A percentile compares a stretch with the other conserved stretches of the same genome.
These are phyloP conservation scores for Nebria ingens DNA, from an alignment of 1,140 invertebrate genomes.

Conservation along the genomic window DNA sequence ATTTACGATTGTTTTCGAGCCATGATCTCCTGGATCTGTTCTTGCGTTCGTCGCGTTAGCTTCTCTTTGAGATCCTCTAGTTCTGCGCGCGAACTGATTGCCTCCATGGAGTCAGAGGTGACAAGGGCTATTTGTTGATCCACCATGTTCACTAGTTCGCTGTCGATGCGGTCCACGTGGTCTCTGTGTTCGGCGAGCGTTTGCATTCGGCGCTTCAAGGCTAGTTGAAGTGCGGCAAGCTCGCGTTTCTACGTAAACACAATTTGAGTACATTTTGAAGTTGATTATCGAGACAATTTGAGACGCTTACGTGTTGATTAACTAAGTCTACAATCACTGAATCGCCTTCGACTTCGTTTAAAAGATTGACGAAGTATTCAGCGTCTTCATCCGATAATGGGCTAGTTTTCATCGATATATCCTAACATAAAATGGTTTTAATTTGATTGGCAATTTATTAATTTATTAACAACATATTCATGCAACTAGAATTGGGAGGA, in stretches of 20 bases:
- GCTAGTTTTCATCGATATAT: conserved; percentile 23
- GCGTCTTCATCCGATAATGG: conserved; percentile 25
- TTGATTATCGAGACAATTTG: conserved; percentile 7
- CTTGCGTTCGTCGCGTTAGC: conserved; percentile 38
- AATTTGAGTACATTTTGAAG: neutral
- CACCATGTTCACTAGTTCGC: conserved; percentile 44
- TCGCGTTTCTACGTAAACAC: conserved; percentile 35
- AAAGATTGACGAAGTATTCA: conserved; percentile 27
- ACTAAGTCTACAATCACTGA: conserved; percentile 47
- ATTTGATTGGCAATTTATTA: too few species aligned
- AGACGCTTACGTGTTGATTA: conserved; percentile 47
- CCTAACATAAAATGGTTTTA: conserved; percentile 20
- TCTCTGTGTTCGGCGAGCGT: conserved; percentile 48
- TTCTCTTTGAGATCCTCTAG: conserved; percentile 36
- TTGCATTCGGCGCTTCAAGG: conserved; percentile 48
- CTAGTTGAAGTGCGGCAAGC: conserved; percentile 49
- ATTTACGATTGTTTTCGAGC: conserved; percentile 36
- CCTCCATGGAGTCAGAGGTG: conserved; percentile 21
- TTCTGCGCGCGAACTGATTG: conserved; percentile 14
- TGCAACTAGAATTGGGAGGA: too few species aligned
- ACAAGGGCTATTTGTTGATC: conserved; percentile 36
- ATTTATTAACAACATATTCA: too few species aligned
- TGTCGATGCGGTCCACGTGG: conserved; percentile 50
- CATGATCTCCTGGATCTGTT: conserved; percentile 36
- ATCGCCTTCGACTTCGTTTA: conserved; percentile 38